A percentile compares a stretch with the other conserved stretches of the same genome.
Evolutionary conservation across 35 echinoderm and acorn worm species (phyloP).

Genomic region (Nesometra sesokonis): DNA sequence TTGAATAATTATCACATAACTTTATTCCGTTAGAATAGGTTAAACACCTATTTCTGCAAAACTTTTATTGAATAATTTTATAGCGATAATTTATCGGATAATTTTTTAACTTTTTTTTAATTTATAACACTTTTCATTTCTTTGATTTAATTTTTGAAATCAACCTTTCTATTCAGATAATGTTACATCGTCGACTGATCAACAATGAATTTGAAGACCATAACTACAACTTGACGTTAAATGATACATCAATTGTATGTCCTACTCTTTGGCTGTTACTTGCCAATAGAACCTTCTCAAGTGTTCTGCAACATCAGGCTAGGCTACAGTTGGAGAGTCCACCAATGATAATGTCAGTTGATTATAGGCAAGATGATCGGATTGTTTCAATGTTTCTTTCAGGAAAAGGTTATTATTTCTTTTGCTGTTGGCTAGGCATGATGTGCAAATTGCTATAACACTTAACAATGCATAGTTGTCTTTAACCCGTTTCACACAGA

Average conservation of each 20-base stretch:
- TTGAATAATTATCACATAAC: too few species aligned
- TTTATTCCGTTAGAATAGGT: too few species aligned
- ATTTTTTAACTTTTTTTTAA: neutral
- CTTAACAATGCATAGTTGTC: too few species aligned
- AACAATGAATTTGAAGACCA: conserved; percentile 35
- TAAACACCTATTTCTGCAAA: too few species aligned
- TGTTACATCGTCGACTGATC: conserved; percentile 50
- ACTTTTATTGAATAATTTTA: too few species aligned
- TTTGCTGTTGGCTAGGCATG: too few species aligned
- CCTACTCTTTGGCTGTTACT: conserved; percentile 53
- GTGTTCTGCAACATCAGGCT: conserved; percentile 31
- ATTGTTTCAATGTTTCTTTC: neutral
- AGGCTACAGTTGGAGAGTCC: conserved; percentile 49
- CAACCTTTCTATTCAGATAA: conserved; percentile 9
- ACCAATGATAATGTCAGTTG: conserved; percentile 21
- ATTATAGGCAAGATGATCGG: neutral
- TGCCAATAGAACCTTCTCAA: conserved; percentile 27
- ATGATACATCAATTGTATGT: conserved; percentile 24
- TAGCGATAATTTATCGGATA: too few species aligned
- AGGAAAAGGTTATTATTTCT: conserved; percentile 1
- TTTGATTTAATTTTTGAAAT: neutral
- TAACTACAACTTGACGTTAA: conserved; percentile 48
- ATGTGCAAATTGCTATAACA: too few species aligned
- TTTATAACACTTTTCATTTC: neutral
- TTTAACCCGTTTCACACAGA: too few species aligned